These are phyloP conservation scores for Rhagologus leucostigma DNA, from an alignment of 2,113 vertebrate species.

Conservation along the genomic window DNA sequence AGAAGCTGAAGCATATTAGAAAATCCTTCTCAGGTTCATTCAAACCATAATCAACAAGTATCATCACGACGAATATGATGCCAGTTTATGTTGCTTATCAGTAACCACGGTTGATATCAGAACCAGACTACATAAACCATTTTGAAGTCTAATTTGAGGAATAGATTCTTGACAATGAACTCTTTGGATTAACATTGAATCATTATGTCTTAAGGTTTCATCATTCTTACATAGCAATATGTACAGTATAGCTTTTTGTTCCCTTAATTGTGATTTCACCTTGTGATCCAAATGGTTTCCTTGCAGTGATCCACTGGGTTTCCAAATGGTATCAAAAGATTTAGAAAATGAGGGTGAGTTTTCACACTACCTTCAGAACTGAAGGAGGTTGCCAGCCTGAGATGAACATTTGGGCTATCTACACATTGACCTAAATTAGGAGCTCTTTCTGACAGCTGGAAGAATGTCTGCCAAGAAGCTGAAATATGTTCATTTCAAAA, in stretches of 20 bases:
- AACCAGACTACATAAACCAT: background rate
- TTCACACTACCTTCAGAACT: background rate
- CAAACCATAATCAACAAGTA: background rate
- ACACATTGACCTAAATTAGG: background rate
- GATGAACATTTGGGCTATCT: background rate
- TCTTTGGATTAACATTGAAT: background rate
- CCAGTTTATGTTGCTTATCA: background rate
- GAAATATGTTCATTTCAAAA: background rate
- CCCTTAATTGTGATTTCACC: background rate
- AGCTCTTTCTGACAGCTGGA: background rate
- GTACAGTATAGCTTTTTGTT: background rate
- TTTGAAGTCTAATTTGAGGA: background rate
- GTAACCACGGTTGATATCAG: background rate
- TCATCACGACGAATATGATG: background rate
- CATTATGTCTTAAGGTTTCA: background rate
- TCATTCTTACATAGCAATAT: background rate
- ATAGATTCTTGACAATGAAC: background rate
- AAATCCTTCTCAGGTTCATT: background rate
- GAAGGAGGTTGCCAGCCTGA: background rate
- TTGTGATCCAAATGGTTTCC: background rate
- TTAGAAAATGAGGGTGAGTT: background rate
- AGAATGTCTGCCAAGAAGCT: background rate
- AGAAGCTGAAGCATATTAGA: background rate
- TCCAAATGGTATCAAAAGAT: background rate
- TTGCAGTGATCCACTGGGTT: background rate